Conservation (phyloP, 1,140 invertebrate species). For the Proales similis region DNA sequence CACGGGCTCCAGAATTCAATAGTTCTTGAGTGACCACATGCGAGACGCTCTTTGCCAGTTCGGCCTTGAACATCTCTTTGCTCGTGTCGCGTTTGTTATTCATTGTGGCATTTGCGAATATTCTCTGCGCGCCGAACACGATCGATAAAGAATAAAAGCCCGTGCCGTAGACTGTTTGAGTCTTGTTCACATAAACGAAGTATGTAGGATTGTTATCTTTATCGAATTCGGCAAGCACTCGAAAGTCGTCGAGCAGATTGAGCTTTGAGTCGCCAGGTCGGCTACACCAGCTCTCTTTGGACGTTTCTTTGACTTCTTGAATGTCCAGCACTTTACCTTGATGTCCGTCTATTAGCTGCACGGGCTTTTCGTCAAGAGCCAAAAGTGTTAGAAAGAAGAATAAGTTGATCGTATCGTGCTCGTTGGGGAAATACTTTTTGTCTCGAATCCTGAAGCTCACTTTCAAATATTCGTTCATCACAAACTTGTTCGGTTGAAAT, state of each 20-base stretch:
- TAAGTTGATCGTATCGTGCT: conserved; percentile 29
- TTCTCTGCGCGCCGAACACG: conserved; percentile 27
- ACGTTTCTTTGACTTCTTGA: not conserved
- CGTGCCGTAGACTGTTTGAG: conserved; percentile 41
- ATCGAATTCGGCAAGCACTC: conserved; percentile 25
- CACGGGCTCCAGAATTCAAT: too few species aligned
- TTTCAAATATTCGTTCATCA: conserved; percentile 17
- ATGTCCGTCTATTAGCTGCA: too few species aligned
- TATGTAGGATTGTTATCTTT: conserved; percentile 12
- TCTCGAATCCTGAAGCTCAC: conserved; percentile 9
- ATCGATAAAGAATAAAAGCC: conserved; percentile 45
- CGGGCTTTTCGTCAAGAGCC: conserved; percentile 11
- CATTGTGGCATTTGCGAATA: not conserved
- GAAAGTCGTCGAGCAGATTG: conserved; percentile 2
- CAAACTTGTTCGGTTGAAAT: too few species aligned
- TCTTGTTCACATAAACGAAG: conserved; percentile 42
- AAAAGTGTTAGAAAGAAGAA: conserved; percentile 18
- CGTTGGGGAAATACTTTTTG: conserved; percentile 7
- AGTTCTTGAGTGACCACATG: too few species aligned
- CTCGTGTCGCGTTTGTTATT: too few species aligned
- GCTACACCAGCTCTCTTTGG: conserved; percentile 15
- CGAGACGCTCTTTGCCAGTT: too few species aligned
- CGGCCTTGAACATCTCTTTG: too few species aligned
- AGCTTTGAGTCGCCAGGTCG: not conserved
- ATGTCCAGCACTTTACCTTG: not conserved